Evolutionary conservation across 92 coral and sea anemone genomes (phyloP), one percentile per base, ranked within the genome.

Genomic region (Zoanthus solanderi): DNA sequence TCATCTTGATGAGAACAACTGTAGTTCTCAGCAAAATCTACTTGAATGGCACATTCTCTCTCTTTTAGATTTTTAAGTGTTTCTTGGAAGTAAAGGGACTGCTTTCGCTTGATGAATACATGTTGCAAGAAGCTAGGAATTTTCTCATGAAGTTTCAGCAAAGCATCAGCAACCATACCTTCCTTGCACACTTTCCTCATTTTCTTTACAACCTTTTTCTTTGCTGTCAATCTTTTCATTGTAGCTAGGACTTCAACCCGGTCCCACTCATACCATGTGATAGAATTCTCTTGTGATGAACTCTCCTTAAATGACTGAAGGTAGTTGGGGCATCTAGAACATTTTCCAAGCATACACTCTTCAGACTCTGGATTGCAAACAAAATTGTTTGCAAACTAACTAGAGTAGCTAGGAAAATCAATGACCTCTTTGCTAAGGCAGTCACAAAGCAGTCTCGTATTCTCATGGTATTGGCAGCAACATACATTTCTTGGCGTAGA

Each of bases 261-360:
- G 65, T 91, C 93, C 93, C 88, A 87, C 91, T 91, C 84, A 87
- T 76, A 81, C 93, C 93, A 91, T 72, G 68, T 81, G 30, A 61
- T 84, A 54, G 58, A 31, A 65, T 45, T 47, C 17, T 61, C 83
- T 18, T 72, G 72, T 54, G 58, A 32, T 31, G 67, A 53, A 58
- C 18, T 53, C n/a, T 83, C 90, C 63, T 53, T 56, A 60, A 82
- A 30, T 44, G 57, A 12, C 11, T 87, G 73, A 53, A 87, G 89
- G 78, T 75, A 87, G 85, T 66, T 83, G 46, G 88, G 90, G 14
- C 66, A 58, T 13, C 18, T 58, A 17, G 17, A 13, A 15, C 66
- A 58, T 58, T 58, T 58, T 58, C 66, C 28, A 58, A 58, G 69
- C 69, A 63, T 63, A 23, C 69, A 63, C 69, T 18, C 30, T 63